These are phyloP conservation scores for Pachydiplax longipennis DNA, from an alignment of 2,888 invertebrate genomes.

Conservation along the genomic window DNA sequence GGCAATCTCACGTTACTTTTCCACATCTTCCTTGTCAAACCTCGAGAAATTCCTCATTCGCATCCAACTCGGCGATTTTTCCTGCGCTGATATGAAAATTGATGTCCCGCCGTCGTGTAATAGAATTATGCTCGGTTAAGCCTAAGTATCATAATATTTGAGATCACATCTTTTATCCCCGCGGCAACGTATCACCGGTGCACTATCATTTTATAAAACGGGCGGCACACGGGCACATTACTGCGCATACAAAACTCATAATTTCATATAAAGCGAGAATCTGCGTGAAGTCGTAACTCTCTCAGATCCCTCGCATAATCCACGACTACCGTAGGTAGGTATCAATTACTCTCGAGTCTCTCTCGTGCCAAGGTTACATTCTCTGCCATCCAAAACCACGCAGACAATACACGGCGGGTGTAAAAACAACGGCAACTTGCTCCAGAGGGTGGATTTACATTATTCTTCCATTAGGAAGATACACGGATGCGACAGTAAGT, in stretches of 20 bases:
- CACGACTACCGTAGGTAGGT: not conserved
- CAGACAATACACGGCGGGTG: not conserved
- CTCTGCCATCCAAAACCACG: not conserved
- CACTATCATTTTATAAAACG: not conserved
- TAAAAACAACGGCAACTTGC: not conserved
- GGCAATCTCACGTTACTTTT: not conserved
- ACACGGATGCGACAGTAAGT: not conserved
- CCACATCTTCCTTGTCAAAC: not conserved
- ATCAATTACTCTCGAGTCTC: not conserved
- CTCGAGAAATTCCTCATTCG: not conserved
- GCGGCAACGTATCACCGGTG: not conserved
- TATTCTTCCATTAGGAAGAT: not conserved
- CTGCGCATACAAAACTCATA: not conserved
- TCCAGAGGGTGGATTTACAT: not conserved
- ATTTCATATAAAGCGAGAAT: not conserved
- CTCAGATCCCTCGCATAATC: not conserved
- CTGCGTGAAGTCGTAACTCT: not conserved
- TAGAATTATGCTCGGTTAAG: not conserved
- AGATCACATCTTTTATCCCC: not conserved
- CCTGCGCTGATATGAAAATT: not conserved
- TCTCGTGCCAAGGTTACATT: not conserved
- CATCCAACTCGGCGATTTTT: not conserved
- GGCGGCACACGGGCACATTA: not conserved
- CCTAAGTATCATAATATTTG: not conserved
- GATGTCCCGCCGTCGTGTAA: not conserved